Conservation (phyloP, 2,888 invertebrate genomes). For the Carpatolechia fugitivella region DNA sequence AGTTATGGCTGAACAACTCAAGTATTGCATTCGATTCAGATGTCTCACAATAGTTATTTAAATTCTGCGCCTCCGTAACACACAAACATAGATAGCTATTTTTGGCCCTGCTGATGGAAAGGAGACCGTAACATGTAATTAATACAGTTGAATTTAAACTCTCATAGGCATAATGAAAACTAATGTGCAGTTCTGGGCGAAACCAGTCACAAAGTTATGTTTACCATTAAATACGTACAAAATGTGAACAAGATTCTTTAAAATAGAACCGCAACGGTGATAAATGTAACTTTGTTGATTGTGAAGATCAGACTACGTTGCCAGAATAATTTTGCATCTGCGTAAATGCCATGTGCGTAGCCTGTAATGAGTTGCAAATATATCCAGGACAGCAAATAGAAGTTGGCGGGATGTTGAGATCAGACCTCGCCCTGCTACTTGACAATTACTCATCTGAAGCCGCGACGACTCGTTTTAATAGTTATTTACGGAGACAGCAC, state of each 20-base stretch:
- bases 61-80: conserved; percentile 17
- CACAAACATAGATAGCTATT: conserved; percentile 36
- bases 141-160: conserved; percentile 52
- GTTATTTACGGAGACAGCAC: conserved; percentile 42
- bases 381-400: not conserved
- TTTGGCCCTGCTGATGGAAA: conserved; percentile 40
- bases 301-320: not conserved
- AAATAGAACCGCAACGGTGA: not conserved
- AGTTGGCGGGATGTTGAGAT: conserved; percentile 20
- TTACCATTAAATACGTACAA: not conserved
- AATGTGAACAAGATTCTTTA: not conserved
- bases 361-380: not conserved
- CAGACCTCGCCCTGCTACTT: conserved; percentile 34
- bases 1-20: not conserved
- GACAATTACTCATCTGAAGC: conserved; percentile 43
- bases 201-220: conserved; percentile 25
- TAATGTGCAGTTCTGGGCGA: conserved; percentile 41
- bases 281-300: not conserved
- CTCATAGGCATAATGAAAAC: conserved; percentile 44
- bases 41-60: not conserved
- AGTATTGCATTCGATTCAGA: not conserved
- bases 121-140: conserved; percentile 42
- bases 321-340: not conserved
- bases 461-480: conserved; percentile 37
- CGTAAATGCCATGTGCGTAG: not conserved